Evolutionary conservation across 2,113 vertebrate genomes (phyloP).

Genomic region (Takifugu flavidus): DNA sequence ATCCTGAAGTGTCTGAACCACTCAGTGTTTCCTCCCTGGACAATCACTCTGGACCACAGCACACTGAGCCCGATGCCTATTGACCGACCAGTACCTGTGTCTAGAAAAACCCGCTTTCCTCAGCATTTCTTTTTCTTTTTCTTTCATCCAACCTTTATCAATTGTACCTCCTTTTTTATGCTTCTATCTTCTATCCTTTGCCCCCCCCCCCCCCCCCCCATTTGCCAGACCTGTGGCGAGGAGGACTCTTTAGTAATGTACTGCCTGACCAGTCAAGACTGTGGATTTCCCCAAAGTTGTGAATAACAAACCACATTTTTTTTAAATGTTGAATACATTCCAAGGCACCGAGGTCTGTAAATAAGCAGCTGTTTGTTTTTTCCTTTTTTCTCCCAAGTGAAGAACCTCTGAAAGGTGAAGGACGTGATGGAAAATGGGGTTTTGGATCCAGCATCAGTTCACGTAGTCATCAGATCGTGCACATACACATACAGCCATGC

Average conservation of each 20-base stretch:
- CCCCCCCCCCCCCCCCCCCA: constrained; percentile 21
- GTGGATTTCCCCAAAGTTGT: constrained; percentile 50
- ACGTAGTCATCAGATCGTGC: constrained; percentile 22
- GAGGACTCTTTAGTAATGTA: constrained; percentile 58
- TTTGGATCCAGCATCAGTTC: constrained; percentile 28
- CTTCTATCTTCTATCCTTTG: background rate
- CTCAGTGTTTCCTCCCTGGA: constrained; percentile 64
- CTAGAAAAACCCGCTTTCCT: constrained; percentile 28
- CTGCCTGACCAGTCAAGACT: constrained; percentile 69
- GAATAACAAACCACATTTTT: constrained; percentile 15
- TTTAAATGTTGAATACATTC: constrained; percentile 58
- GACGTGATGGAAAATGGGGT: constrained; percentile 23
- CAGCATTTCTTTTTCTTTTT: constrained; percentile 1
- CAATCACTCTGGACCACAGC: constrained; percentile 76
- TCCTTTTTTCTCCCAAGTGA: background rate
- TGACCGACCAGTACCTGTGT: constrained; percentile 69
- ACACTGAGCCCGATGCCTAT: constrained; percentile 72
- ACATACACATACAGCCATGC: constrained; percentile 51
- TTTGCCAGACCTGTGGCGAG: constrained; percentile 40
- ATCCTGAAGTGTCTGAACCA: constrained; percentile 42
- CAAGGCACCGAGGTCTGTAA: constrained; percentile 56
- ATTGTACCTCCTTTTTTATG: background rate
- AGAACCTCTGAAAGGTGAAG: constrained; percentile 11
- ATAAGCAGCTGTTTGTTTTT: constrained; percentile 13
- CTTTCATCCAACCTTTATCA: background rate